A percentile compares a stretch with the other conserved stretches of the same genome.
Evolutionary conservation across 2,113 vertebrate genomes (phyloP).

Genomic region (Sylvia atricapilla): DNA sequence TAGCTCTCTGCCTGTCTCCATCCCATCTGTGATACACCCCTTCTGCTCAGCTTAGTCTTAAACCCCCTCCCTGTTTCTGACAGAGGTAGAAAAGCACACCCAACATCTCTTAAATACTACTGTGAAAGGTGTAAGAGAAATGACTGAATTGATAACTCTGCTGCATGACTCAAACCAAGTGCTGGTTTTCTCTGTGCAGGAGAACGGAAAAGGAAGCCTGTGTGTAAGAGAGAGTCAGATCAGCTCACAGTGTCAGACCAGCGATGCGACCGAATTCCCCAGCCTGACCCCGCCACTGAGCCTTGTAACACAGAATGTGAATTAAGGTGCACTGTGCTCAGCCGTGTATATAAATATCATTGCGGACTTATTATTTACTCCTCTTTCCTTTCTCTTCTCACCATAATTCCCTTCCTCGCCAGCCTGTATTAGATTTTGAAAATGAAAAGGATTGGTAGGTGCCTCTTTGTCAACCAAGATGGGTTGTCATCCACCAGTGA

Average conservation of each 20-base stretch:
- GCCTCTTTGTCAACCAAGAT: not conserved
- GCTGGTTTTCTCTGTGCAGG: constrained; percentile 67
- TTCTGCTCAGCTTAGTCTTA: not conserved
- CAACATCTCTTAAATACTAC: not conserved
- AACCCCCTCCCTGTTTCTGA: not conserved
- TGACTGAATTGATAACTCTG: not conserved
- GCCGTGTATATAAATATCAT: not conserved
- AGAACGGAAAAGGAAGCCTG: constrained; percentile 85
- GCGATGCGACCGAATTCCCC: constrained; percentile 84
- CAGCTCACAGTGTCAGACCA: constrained; percentile 93
- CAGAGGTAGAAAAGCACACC: not conserved
- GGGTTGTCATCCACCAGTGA: not conserved
- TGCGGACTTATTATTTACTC: not conserved
- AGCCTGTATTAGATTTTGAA: not conserved
- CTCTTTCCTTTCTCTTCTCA: not conserved
- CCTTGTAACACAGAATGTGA: constrained; percentile 91
- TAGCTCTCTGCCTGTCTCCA: not conserved
- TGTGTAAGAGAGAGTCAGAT: constrained; percentile 91
- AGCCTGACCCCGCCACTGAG: constrained; percentile 82
- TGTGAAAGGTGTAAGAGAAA: not conserved
- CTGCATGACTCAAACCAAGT: not conserved
- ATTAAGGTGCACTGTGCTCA: constrained; percentile 80
- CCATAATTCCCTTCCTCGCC: not conserved
- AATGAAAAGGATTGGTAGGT: not conserved
- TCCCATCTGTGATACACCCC: fast-evolving